A percentile compares a stretch with the other conserved stretches of the same genome.
These are phyloP conservation scores for Mesaphorura yosii DNA, from an alignment of 1,140 invertebrate genomes.

Conservation along the genomic window DNA sequence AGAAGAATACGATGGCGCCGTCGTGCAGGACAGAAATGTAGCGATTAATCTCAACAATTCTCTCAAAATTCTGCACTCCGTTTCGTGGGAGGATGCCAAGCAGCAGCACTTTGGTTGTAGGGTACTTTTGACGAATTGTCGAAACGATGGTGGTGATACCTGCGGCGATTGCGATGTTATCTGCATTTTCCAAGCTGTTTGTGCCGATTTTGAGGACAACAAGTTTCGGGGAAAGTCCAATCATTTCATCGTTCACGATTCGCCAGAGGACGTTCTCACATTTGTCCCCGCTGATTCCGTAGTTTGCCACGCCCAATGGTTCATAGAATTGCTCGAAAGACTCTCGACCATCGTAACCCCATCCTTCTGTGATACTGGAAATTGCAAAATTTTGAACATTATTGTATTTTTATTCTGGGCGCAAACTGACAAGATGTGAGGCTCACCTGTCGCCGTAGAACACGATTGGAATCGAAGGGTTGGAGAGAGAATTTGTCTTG, in stretches of 20 bases:
- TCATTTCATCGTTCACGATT: conserved; percentile 46
- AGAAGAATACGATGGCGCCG: conserved; percentile 2
- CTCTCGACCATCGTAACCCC: too few relatives aligned
- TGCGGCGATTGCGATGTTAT: neutral
- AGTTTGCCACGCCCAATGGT: conserved; percentile 39
- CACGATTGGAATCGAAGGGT: neutral
- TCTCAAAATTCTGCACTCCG: neutral
- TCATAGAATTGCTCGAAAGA: too few relatives aligned
- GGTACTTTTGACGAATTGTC: neutral
- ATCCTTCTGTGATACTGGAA: too few relatives aligned
- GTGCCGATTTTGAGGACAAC: conserved; percentile 23
- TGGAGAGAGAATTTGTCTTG: neutral
- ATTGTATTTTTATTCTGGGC: too few relatives aligned
- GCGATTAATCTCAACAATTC: conserved; percentile 14
- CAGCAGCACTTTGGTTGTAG: conserved; percentile 12
- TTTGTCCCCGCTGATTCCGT: conserved; percentile 48
- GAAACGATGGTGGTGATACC: conserved; percentile 7
- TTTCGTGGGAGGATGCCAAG: conserved; percentile 15
- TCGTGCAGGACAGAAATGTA: conserved; percentile 11
- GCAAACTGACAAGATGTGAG: too few relatives aligned
- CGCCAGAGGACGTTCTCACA: conserved; percentile 49
- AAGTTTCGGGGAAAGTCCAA: conserved; percentile 39
- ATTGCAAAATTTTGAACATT: too few relatives aligned
- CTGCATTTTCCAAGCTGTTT: conserved; percentile 12
- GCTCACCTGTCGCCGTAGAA: neutral